Conservation (phyloP, 2,888 invertebrate species). For the Drosophila mulleri region DNA sequence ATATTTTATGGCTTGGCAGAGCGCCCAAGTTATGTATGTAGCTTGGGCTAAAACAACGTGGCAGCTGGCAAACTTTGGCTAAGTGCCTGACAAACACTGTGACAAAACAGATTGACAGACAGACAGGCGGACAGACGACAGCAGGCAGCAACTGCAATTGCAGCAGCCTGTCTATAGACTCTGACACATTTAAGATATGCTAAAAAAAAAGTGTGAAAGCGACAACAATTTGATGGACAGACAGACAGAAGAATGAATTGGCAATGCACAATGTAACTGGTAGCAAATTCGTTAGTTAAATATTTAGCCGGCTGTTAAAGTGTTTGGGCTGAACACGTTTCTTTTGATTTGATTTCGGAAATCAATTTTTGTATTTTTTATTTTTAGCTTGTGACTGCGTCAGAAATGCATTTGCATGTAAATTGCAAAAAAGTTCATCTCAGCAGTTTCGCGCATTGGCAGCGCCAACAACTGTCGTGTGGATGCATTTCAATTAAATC, state of each 20-base stretch:
- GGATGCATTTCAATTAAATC: constrained; percentile 66
- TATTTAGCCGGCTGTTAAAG: constrained; percentile 37
- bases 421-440: constrained; percentile 43
- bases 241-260: constrained; percentile 19
- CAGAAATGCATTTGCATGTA: constrained; percentile 52
- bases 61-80: constrained; percentile 61
- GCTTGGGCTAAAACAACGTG: constrained; percentile 21
- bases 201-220: constrained; percentile 7
- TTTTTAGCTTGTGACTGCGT: neutral
- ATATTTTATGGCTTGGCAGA: constrained; percentile 40
- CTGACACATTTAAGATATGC: constrained; percentile 41
- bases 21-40: neutral
- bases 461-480: constrained; percentile 6
- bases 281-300: constrained; percentile 29
- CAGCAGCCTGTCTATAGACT: constrained; percentile 21
- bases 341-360: constrained; percentile 5
- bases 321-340: neutral
- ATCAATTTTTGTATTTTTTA: neutral
- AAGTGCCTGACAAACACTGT: constrained; percentile 73
- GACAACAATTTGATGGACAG: constrained; percentile 24
- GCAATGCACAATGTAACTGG: constrained; percentile 30
- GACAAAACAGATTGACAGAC: constrained; percentile 62
- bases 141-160: constrained; percentile 34
- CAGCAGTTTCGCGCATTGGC: constrained; percentile 16
- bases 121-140: constrained; percentile 20